A percentile compares a stretch with the other conserved stretches of the same genome.
Conservation (phyloP, 1,140 invertebrate genomes). For the Hyles vespertilio region DNA sequence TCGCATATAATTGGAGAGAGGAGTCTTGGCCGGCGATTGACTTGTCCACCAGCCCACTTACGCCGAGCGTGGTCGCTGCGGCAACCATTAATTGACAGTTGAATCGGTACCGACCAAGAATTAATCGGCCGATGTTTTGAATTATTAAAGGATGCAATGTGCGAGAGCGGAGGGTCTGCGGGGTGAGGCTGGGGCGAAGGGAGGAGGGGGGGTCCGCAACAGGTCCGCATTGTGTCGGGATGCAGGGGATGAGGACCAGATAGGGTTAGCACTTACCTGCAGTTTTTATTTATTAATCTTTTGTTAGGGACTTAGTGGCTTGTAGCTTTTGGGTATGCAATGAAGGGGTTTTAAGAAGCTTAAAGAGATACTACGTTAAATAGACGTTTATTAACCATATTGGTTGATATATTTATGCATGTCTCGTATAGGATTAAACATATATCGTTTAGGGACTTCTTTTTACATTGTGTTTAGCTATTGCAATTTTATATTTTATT, state of each 20-base stretch:
- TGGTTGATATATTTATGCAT: too few species aligned
- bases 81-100: slow-evolving; percentile 64
- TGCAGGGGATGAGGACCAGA: slow-evolving; percentile 49
- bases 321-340: too few species aligned
- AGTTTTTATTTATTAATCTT: not conserved
- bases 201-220: slow-evolving; percentile 33
- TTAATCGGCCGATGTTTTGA: slow-evolving; percentile 63
- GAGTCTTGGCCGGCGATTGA: not conserved
- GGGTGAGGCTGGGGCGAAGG: slow-evolving; percentile 18
- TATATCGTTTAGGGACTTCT: too few species aligned
- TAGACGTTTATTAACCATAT: too few species aligned
- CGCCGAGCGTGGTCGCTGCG: slow-evolving; percentile 6
- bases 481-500: too few species aligned
- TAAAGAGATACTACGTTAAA: too few species aligned
- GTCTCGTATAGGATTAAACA: too few species aligned
- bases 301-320: too few species aligned
- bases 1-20: too few species aligned
- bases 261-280: slow-evolving; percentile 37
- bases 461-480: too few species aligned
- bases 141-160: slow-evolving; percentile 58
- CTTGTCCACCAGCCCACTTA: slow-evolving; percentile 2
- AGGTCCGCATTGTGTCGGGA: slow-evolving; percentile 64
- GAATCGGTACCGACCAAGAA: slow-evolving; percentile 64
- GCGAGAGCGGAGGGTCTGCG: slow-evolving; percentile 23
- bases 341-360: too few species aligned